Conservation (phyloP, 1,140 invertebrate genomes). For the Melipona quadrifasciata region DNA sequence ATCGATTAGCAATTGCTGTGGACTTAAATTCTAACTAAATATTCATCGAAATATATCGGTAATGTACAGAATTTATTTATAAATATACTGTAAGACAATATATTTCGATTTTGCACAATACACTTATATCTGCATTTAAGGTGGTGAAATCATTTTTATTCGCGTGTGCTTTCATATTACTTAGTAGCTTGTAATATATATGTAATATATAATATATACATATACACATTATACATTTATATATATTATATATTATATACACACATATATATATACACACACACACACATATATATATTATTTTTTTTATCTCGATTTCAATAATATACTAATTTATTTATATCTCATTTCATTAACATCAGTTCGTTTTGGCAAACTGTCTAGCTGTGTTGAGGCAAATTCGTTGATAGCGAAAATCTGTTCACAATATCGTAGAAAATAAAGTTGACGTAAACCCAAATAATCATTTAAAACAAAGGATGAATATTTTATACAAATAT, state of each 20-base stretch:
- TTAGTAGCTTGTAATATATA: slow-evolving; percentile 60
- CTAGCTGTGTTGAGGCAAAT: slow-evolving; percentile 68
- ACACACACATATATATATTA: neutral
- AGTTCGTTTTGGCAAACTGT: slow-evolving; percentile 68
- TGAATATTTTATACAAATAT: neutral
- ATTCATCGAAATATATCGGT: slow-evolving; percentile 43
- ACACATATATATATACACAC: no score
- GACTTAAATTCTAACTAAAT: slow-evolving; percentile 38
- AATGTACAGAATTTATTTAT: slow-evolving; percentile 46
- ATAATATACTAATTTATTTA: slow-evolving; percentile 62
- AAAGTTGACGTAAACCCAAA: neutral
- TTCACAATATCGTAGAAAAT: slow-evolving; percentile 65
- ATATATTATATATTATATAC: neutral
- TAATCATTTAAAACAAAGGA: neutral
- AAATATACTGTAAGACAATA: slow-evolving; percentile 34
- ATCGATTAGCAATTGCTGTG: slow-evolving; percentile 36
- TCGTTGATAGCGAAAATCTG: slow-evolving; percentile 68
- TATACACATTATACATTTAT: neutral
- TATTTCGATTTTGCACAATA: slow-evolving; percentile 41
- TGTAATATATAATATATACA: slow-evolving; percentile 26
- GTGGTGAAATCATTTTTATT: slow-evolving; percentile 41
- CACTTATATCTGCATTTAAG: slow-evolving; percentile 34
- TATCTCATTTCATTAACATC: slow-evolving; percentile 60
- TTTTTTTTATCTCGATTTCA: slow-evolving; percentile 42
- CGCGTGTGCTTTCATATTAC: slow-evolving; percentile 51